Evolutionary conservation across 2,113 vertebrate species (phyloP).

Genomic region (Brienomyrus longianalis): DNA sequence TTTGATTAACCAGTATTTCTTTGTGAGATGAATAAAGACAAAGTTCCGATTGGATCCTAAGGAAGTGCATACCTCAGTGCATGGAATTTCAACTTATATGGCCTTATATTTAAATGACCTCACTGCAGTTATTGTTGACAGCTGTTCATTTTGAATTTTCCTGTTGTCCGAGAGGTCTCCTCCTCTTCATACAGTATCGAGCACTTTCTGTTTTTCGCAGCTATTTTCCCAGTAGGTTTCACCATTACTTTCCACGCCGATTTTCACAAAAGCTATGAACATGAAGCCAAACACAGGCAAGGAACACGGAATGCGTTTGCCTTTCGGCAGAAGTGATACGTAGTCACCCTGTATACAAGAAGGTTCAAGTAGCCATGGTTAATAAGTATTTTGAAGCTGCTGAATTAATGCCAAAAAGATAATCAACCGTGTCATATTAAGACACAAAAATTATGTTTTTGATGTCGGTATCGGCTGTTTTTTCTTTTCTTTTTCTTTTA

Average conservation of each 20-base stretch:
- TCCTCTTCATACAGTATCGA: conserved; percentile 50
- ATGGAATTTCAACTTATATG: conserved; percentile 72
- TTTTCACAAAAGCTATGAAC: not conserved
- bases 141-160: conserved; percentile 5
- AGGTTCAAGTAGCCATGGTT: conserved; percentile 15
- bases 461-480: conserved; percentile 11
- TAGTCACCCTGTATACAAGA: conserved; percentile 60
- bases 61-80: conserved; percentile 76
- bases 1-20: conserved; percentile 35
- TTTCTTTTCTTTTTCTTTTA: not conserved
- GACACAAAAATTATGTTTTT: conserved; percentile 12
- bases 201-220: conserved; percentile 33
- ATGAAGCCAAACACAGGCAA: not conserved
- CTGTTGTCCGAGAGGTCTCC: conserved; percentile 37
- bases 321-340: conserved; percentile 25
- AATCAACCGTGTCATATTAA: conserved; percentile 13
- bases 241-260: not conserved
- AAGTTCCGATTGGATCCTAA: conserved; percentile 25
- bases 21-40: conserved; percentile 30
- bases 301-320: not conserved
- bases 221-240: conserved; percentile 17
- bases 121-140: conserved; percentile 46
- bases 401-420: conserved; percentile 65
- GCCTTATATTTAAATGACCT: conserved; percentile 73
- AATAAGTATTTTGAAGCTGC: conserved; percentile 58